These are phyloP conservation scores for Potamarius usumacintae DNA, from an alignment of 2,113 vertebrate species.

Conservation along the genomic window DNA sequence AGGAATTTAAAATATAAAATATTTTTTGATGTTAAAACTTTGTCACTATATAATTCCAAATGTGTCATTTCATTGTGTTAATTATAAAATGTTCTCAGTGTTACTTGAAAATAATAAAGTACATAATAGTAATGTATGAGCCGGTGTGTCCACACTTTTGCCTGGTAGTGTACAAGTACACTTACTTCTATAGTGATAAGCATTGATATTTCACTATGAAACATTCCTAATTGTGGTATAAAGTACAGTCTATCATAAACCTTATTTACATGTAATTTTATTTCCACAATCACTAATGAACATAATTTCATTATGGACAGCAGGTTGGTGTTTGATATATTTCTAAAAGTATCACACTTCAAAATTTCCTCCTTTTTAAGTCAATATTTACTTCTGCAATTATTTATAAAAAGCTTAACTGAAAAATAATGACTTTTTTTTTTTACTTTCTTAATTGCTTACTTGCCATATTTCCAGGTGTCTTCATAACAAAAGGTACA, in stretches of 20 bases:
- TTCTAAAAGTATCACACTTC: constrained; percentile 74
- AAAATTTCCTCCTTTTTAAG: constrained; percentile 78
- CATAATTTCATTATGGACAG: constrained; percentile 63
- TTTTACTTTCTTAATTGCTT: constrained; percentile 81
- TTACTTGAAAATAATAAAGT: not conserved
- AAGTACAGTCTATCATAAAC: constrained; percentile 94
- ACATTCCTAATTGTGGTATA: constrained; percentile 92
- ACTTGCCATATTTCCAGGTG: constrained; percentile 94
- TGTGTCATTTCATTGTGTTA: too few relatives aligned
- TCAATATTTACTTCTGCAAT: constrained; percentile 88
- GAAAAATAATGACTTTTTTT: constrained; percentile 91
- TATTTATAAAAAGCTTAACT: constrained; percentile 98
- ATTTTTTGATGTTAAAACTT: too few relatives aligned
- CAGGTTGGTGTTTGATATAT: constrained; percentile 71
- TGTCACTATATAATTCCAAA: not conserved
- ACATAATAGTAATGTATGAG: not conserved
- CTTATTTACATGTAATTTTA: constrained; percentile 84
- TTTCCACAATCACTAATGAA: constrained; percentile 63
- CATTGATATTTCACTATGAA: constrained; percentile 82
- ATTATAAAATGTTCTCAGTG: not conserved
- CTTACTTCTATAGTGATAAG: constrained; percentile 63
- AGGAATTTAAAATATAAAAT: not conserved
- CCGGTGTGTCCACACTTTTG: not conserved
- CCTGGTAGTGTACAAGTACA: constrained; percentile 4
- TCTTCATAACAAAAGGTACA: constrained; percentile 99